These are phyloP conservation scores for Pteronura brasiliensis DNA, from an alignment of 2,113 vertebrate genomes.

Conservation along the genomic window DNA sequence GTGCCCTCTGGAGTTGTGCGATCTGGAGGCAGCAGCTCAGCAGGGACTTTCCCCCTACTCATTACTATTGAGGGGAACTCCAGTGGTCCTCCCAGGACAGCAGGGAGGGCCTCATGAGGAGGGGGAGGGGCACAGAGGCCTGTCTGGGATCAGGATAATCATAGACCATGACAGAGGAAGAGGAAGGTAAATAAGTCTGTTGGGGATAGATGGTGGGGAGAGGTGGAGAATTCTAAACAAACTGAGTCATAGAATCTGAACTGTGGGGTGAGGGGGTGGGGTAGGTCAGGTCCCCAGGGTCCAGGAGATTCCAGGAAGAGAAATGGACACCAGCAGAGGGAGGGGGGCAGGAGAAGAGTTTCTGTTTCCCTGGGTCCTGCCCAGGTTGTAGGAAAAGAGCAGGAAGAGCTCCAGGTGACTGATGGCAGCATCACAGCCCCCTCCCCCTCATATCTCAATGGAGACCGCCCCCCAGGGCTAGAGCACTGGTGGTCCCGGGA, in stretches of 20 bases:
- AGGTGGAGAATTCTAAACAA: conserved; percentile 14
- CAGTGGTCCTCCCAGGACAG: background rate
- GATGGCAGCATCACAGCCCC: background rate
- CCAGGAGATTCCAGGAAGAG: conserved; percentile 59
- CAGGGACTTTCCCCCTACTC: background rate
- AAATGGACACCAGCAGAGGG: conserved; percentile 47
- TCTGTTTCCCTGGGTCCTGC: conserved; percentile 27
- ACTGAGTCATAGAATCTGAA: conserved; percentile 39
- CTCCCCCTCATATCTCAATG: background rate
- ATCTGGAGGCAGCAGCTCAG: background rate
- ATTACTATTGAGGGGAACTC: background rate
- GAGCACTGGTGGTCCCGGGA: background rate
- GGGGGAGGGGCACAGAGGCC: background rate
- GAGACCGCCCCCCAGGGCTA: background rate
- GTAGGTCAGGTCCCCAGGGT: conserved; percentile 36
- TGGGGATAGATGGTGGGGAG: background rate
- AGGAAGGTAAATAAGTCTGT: background rate
- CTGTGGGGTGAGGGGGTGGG: background rate
- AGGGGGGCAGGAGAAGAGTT: background rate
- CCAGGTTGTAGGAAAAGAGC: background rate
- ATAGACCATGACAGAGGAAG: background rate
- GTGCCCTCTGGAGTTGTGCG: background rate
- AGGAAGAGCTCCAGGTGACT: background rate
- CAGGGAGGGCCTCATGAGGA: background rate
- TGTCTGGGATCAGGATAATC: background rate